Percentiles rank a stretch among this genome's conserved stretches.
Conservation (phyloP, 2,797 vertebrate species). For the Ibycter americanus region DNA sequence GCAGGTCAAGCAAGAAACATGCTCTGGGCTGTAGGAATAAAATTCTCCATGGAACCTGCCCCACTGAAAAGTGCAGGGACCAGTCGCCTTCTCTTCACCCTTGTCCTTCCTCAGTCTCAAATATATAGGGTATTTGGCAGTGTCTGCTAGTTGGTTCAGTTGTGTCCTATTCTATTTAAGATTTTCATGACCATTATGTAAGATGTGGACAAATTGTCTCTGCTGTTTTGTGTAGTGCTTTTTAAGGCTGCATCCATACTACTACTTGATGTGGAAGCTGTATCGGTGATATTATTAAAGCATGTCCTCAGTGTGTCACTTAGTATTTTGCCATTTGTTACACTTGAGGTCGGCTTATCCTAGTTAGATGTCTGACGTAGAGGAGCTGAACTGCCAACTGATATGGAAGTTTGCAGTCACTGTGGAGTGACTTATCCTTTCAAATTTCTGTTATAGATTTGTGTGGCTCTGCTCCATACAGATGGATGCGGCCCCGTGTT, state of each 20-base stretch:
- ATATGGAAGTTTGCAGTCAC: not conserved
- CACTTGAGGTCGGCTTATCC: not conserved
- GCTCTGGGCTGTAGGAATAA: not conserved
- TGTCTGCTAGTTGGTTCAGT: not conserved
- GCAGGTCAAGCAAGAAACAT: not conserved
- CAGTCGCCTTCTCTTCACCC: not conserved
- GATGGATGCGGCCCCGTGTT: rapidly evolving
- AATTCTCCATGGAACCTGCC: not conserved
- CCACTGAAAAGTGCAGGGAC: not conserved
- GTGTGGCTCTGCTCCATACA: not conserved
- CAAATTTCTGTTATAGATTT: not conserved
- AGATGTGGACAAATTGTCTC: not conserved
- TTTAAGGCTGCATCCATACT: not conserved
- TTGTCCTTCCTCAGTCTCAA: not conserved
- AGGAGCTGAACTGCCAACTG: not conserved
- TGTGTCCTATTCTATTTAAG: not conserved
- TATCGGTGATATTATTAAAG: not conserved
- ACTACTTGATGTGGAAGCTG: not conserved
- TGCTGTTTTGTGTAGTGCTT: not conserved
- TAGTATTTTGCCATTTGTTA: not conserved
- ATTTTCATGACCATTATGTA: not conserved
- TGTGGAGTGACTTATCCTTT: not conserved
- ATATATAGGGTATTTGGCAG: not conserved
- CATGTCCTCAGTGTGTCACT: not conserved
- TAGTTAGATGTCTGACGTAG: not conserved